Percentiles rank a stretch among this genome's conserved stretches.
Conservation (phyloP, 2,113 vertebrate genomes). For the Elaphurus davidianus region DNA sequence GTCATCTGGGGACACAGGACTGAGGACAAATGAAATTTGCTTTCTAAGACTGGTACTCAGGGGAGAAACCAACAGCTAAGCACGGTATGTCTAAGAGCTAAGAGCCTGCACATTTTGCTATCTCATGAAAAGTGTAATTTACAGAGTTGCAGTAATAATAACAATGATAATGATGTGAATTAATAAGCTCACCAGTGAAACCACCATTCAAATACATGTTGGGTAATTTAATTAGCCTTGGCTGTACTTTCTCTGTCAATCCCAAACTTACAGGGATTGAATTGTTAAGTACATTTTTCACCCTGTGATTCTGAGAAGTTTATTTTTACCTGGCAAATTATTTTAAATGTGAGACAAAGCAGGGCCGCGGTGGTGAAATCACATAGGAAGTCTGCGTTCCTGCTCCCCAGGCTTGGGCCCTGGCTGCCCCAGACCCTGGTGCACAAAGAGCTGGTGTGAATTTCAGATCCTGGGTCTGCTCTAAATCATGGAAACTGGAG, state of each 20-base stretch:
- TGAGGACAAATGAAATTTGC: conserved; percentile 12
- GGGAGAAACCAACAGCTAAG: neutral
- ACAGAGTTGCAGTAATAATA: conserved; percentile 73
- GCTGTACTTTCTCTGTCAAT: conserved; percentile 86
- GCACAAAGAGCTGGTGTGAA: conserved; percentile 96
- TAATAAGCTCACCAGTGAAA: conserved; percentile 75
- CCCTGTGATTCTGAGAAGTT: conserved; percentile 84
- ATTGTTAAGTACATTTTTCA: conserved; percentile 88
- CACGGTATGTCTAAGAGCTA: neutral
- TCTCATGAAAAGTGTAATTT: conserved; percentile 65
- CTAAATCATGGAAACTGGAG: conserved; percentile 87
- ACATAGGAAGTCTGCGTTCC: conserved; percentile 90
- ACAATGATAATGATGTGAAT: conserved; percentile 76
- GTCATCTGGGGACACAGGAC: neutral
- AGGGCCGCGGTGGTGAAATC: conserved; percentile 85
- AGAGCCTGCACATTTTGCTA: conserved; percentile 74
- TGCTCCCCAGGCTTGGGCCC: conserved; percentile 80
- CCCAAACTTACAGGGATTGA: conserved; percentile 81
- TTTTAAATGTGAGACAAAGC: conserved; percentile 92
- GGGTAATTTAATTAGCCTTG: conserved; percentile 83
- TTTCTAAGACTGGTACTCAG: conserved; percentile 44
- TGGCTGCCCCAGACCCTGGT: conserved; percentile 78
- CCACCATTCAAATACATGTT: conserved; percentile 82
- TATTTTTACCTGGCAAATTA: conserved; percentile 91
- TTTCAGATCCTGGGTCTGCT: conserved; percentile 91